These are phyloP conservation scores for Erpornis zantholeuca DNA, from an alignment of 2,113 vertebrate genomes.

Conservation along the genomic window DNA sequence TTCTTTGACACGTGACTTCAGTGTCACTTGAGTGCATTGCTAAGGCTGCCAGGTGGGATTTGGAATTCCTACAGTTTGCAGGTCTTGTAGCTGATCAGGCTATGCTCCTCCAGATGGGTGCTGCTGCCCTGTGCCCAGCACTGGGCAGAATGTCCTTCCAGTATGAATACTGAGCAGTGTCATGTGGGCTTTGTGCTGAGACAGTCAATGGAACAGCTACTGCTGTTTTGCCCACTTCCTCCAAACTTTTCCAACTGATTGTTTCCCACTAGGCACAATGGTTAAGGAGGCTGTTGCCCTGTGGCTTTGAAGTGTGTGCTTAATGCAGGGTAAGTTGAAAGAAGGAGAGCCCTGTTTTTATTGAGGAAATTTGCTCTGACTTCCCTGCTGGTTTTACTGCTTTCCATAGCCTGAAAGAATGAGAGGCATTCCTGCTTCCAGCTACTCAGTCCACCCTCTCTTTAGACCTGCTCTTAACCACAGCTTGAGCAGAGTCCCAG, in stretches of 20 bases:
- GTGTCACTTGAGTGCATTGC: no score
- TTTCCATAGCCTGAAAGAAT: not conserved
- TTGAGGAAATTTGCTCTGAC: not conserved
- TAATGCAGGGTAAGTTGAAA: not conserved
- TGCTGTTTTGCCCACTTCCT: not conserved
- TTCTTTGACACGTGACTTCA: not conserved
- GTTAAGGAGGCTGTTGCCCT: not conserved
- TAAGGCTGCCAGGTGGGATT: not conserved
- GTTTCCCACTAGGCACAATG: accelerated
- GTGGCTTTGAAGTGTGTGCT: not conserved
- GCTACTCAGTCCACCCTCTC: accelerated
- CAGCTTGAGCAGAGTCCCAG: not conserved
- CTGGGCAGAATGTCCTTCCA: not conserved
- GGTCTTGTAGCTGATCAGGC: accelerated
- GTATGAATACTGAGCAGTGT: accelerated
- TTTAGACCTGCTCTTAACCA: accelerated
- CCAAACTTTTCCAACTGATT: accelerated
- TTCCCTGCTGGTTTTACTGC: not conserved
- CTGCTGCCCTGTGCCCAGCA: not conserved
- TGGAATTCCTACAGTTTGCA: not conserved
- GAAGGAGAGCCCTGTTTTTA: not conserved
- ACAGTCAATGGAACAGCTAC: not conserved
- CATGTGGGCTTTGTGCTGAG: not conserved
- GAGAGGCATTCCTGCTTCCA: not conserved
- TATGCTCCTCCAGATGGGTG: not conserved